These are phyloP conservation scores for Rhodinocichla rosea DNA, from an alignment of 2,113 vertebrate genomes.

Conservation along the genomic window DNA sequence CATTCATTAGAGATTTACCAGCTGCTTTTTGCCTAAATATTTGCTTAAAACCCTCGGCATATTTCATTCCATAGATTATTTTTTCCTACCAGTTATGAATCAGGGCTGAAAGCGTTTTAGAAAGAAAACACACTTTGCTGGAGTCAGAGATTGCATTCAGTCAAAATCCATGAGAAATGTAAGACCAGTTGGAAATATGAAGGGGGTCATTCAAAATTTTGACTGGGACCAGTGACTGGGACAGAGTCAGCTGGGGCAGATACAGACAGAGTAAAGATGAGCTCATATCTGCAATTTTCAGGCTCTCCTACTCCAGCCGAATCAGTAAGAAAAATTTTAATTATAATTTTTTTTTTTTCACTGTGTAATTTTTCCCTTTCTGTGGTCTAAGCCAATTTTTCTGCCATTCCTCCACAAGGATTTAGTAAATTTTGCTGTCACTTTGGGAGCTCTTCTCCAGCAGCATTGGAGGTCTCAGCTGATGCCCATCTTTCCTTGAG, in stretches of 20 bases:
- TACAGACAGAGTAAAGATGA: background rate
- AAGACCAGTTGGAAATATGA: background rate
- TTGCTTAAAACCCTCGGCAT: conserved; percentile 39
- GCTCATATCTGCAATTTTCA: background rate
- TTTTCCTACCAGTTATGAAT: conserved; percentile 50
- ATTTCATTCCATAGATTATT: conserved; percentile 50
- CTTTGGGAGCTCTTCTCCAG: background rate
- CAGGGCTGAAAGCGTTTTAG: conserved; percentile 16
- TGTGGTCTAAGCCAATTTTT: background rate
- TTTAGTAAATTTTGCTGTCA: background rate
- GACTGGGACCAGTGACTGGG: background rate
- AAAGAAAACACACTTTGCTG: conserved; percentile 43
- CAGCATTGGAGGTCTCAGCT: background rate
- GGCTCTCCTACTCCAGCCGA: background rate
- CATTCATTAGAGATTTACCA: conserved; percentile 50
- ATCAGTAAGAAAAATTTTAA: background rate
- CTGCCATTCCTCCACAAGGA: background rate
- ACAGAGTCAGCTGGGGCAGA: background rate
- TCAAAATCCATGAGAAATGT: background rate
- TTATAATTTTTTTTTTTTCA: background rate
- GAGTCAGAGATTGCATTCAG: background rate
- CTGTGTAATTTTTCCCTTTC: background rate
- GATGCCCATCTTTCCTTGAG: background rate
- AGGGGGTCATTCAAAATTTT: background rate
- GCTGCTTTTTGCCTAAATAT: conserved; percentile 63